Percentiles rank a stretch among this genome's conserved stretches.
phyloP scores from a whole-genome alignment of 1,140 invertebrate genomes.

The Nymphalis io region DNA sequence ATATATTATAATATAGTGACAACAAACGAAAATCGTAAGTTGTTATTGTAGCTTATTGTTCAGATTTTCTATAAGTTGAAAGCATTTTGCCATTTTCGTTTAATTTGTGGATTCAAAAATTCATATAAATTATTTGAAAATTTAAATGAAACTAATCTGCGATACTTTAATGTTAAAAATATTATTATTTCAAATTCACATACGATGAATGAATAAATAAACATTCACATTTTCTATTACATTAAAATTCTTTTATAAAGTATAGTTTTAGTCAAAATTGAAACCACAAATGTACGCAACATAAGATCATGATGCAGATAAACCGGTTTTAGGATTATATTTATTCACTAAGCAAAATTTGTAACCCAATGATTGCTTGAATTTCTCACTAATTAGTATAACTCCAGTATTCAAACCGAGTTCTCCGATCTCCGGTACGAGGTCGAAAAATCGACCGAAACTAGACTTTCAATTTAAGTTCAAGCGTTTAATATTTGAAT shows the following conservation, averaged over 20 bases:
- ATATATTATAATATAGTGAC: conserved; percentile 44
- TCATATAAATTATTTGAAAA: too few relatives aligned
- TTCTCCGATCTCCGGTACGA: conserved; percentile 13
- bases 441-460: conserved; percentile 13
- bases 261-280: background rate
- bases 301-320: conserved; percentile 13
- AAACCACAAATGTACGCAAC: background rate
- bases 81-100: too few relatives aligned
- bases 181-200: too few relatives aligned
- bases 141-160: too few relatives aligned
- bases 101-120: too few relatives aligned
- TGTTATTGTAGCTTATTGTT: background rate
- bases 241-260: too few relatives aligned
- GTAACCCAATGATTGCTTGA: conserved; percentile 26
- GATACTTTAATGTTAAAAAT: too few relatives aligned
- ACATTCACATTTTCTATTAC: too few relatives aligned
- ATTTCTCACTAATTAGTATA: conserved; percentile 22
- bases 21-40: conserved; percentile 41
- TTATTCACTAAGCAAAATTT: conserved; percentile 21
- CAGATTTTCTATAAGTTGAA: too few relatives aligned
- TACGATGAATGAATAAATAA: too few relatives aligned
- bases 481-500: too few relatives aligned
- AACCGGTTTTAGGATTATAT: conserved; percentile 15
- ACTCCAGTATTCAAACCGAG: conserved; percentile 9
- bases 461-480: conserved; percentile 17